phyloP scores from a whole-genome alignment of 2,113 vertebrate species.

The Bagarius yarrelli region DNA sequence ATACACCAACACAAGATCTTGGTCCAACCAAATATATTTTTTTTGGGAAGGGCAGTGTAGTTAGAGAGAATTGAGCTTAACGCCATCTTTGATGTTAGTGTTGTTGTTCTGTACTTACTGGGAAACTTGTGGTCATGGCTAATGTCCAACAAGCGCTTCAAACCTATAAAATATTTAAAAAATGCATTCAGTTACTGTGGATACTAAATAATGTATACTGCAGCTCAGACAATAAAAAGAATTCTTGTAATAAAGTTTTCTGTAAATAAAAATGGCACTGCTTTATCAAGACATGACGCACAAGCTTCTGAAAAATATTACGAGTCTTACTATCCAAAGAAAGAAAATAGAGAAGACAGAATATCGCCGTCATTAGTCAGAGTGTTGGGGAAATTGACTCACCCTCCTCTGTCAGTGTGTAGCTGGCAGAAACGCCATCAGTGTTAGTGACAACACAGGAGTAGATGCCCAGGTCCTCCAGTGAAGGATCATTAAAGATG shows the following conservation, averaged over 20 bases:
- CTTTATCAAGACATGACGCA: constrained; percentile 12
- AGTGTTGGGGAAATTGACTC: constrained; percentile 55
- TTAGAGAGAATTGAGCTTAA: not conserved
- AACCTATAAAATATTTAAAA: constrained; percentile 70
- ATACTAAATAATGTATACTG: not conserved
- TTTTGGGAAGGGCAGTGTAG: no score
- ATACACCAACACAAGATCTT: no score
- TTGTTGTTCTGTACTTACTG: constrained; percentile 70
- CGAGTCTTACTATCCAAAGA: constrained; percentile 22
- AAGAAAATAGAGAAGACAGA: constrained; percentile 35
- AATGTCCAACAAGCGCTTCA: constrained; percentile 88
- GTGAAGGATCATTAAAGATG: constrained; percentile 85
- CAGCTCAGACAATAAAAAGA: not conserved
- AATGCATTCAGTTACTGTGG: not conserved
- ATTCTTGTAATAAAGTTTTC: not conserved
- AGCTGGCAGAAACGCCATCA: constrained; percentile 90
- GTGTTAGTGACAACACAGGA: constrained; percentile 90
- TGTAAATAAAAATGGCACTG: not conserved
- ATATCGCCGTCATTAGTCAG: constrained; percentile 28
- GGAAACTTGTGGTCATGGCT: constrained; percentile 93
- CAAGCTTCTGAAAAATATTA: constrained; percentile 23
- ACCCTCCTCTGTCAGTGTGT: constrained; percentile 92
- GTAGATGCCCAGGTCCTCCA: constrained; percentile 90
- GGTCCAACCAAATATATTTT: no score
- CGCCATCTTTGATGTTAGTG: not conserved